Evolutionary conservation across 1,140 invertebrate genomes (phyloP), one percentile per base, ranked within the genome.

Genomic region (Ooceraea biroi): DNA sequence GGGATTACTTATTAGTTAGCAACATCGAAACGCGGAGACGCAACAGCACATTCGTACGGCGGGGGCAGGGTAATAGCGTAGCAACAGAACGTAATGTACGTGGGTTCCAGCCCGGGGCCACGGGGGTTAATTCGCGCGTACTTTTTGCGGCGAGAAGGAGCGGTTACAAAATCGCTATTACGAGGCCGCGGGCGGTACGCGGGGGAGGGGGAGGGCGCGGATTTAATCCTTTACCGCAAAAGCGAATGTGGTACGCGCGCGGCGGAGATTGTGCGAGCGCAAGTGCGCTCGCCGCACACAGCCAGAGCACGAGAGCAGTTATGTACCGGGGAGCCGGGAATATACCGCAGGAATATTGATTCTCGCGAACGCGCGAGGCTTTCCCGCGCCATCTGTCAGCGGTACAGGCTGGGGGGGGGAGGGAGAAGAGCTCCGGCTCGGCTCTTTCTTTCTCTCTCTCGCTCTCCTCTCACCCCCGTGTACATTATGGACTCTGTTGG

Each of bases 301-400:
- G 46, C 30, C 41, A 44, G 19, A 14, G n/a, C 27, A 52, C 36
- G 36, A 36, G 36, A 71, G 65, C 36, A 69, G 65, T 84, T 61
- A 69, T 46, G 36, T 57, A 44, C 48, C 36, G 36, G 36, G 2
- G 36, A 30, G 50, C 36, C 41, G 52, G 65, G 77, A 72, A 78
- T 52, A 71, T 85, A 80, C 58, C 55, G 65, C 66, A 68, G 82
- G 58, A 72, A 84, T 88, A 88, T 88, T 87, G 87, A 88, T 88
- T 88, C 71, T 66, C 61, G 50, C 58, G 73, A 7, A 2, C 27
- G 73, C 55, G 57, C 48, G 48, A 48, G 57, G 58, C 50, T 78
- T 86, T 77, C 82, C 69, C 78, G 82, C 86, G 85, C 85, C 86
- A 87, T 87, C 86, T 87, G 82, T 84, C 85, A 87, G 69, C 66